Percentiles rank a stretch among this genome's conserved stretches.
Conservation (phyloP, 2,888 invertebrate genomes). For the Agonopterix heracliana region DNA sequence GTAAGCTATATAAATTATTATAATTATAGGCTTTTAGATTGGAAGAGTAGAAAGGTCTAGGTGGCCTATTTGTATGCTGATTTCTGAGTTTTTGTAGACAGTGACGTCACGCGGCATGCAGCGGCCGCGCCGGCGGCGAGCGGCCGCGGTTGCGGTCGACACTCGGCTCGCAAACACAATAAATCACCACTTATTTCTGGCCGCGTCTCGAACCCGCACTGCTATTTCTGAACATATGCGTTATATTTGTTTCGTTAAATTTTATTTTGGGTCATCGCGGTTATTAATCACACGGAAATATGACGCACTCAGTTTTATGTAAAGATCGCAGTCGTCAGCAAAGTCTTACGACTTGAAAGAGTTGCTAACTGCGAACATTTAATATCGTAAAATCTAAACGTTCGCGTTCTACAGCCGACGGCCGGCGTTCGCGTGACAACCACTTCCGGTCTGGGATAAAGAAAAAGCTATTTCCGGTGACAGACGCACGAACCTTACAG, state of each 20-base stretch:
- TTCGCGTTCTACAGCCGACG: background rate
- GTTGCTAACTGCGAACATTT: no score
- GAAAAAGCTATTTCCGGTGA: slow-evolving; percentile 6
- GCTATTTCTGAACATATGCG: slow-evolving; percentile 2
- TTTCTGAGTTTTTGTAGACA: background rate
- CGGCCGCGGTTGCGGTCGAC: background rate
- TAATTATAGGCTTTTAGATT: no score
- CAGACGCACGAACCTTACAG: background rate
- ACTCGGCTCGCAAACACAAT: slow-evolving; percentile 5
- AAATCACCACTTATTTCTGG: slow-evolving; percentile 9
- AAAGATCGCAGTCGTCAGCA: background rate
- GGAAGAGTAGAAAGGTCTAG: no score
- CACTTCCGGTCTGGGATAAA: slow-evolving; percentile 12
- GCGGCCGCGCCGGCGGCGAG: background rate
- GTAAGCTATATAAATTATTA: no score
- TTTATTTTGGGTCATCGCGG: slow-evolving; percentile 11
- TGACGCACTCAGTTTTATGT: slow-evolving; percentile 8
- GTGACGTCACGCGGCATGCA: background rate
- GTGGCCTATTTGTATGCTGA: no score
- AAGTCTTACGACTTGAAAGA: no score
- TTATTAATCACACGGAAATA: slow-evolving; percentile 7
- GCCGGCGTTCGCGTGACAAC: slow-evolving; percentile 1
- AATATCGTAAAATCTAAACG: background rate
- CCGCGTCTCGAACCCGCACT: background rate
- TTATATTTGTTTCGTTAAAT: slow-evolving; percentile 16